Conservation (phyloP, 1,140 invertebrate species). For the Drosophila tristis region DNA sequence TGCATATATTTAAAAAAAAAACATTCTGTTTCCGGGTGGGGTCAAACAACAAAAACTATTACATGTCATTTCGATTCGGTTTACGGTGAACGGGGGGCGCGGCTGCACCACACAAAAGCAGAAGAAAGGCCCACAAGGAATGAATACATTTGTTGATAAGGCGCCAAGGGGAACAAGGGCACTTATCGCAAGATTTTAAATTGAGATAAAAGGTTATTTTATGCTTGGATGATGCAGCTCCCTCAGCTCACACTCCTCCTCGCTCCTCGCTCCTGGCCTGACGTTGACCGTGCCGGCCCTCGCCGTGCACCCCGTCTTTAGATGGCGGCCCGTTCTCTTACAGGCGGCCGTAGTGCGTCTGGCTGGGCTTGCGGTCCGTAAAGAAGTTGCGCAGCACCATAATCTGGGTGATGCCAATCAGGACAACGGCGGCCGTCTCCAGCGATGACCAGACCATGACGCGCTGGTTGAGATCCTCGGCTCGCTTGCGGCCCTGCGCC, state of each 20-base stretch:
- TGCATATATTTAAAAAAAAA: constrained; percentile 47
- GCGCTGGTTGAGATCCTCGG: constrained; percentile 97
- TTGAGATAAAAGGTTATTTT: neutral
- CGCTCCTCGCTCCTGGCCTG: too few species aligned
- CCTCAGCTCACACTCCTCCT: too few species aligned
- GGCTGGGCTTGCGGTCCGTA: constrained; percentile 90
- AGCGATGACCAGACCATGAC: constrained; percentile 96
- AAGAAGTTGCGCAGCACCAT: constrained; percentile 97
- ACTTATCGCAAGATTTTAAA: constrained; percentile 17
- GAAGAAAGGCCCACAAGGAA: constrained; percentile 31
- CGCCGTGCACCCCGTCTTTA: neutral
- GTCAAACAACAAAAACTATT: constrained; percentile 40
- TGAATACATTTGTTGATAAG: constrained; percentile 37
- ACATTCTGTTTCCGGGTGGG: constrained; percentile 33
- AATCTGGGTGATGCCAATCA: constrained; percentile 95
- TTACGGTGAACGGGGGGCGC: constrained; percentile 7
- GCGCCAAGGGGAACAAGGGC: constrained; percentile 6
- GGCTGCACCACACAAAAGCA: constrained; percentile 1
- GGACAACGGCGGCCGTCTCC: constrained; percentile 93
- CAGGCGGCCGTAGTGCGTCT: constrained; percentile 69
- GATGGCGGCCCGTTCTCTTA: constrained; percentile 33
- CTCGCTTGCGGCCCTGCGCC: constrained; percentile 95
- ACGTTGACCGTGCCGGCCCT: too few species aligned
- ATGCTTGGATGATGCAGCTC: too few species aligned
- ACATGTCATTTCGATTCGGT: constrained; percentile 17